A percentile compares a stretch with the other conserved stretches of the same genome.
Evolutionary conservation across 2,113 vertebrate genomes (phyloP).

Genomic region (Istiophorus platypterus): DNA sequence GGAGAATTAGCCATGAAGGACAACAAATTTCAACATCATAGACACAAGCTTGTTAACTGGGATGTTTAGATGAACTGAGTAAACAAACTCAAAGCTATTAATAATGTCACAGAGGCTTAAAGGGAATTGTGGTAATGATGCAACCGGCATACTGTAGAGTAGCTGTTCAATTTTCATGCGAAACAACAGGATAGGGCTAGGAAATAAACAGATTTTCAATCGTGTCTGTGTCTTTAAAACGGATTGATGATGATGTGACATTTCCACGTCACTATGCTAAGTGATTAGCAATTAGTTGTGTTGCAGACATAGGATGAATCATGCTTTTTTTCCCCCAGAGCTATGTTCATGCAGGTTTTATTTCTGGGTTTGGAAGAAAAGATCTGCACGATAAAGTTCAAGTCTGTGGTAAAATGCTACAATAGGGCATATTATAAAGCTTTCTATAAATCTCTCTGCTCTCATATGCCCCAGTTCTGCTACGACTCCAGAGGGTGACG

Average conservation of each 20-base stretch:
- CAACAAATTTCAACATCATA: slow-evolving; percentile 71
- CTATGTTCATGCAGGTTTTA: slow-evolving; percentile 30
- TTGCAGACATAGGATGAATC: slow-evolving; percentile 45
- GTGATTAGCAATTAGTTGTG: slow-evolving; percentile 50
- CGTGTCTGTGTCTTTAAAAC: slow-evolving; percentile 44
- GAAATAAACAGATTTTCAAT: slow-evolving; percentile 44
- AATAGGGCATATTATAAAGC: slow-evolving; percentile 25
- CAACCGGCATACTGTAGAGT: slow-evolving; percentile 28
- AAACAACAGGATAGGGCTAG: slow-evolving; percentile 28
- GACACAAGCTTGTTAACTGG: slow-evolving; percentile 65
- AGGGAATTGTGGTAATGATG: slow-evolving; percentile 61
- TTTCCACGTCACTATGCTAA: slow-evolving; percentile 53
- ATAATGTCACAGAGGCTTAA: slow-evolving; percentile 61
- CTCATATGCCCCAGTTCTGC: slow-evolving; percentile 17
- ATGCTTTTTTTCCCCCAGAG: not conserved
- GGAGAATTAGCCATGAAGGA: slow-evolving; percentile 74
- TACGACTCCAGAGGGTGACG: slow-evolving; percentile 34
- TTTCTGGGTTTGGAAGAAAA: slow-evolving; percentile 22
- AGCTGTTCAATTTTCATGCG: slow-evolving; percentile 31
- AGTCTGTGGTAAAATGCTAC: slow-evolving; percentile 34
- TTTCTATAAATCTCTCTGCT: slow-evolving; percentile 30
- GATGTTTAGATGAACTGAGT: slow-evolving; percentile 70
- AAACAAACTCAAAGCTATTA: slow-evolving; percentile 67
- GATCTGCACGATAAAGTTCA: slow-evolving; percentile 32
- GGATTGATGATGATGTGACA: slow-evolving; percentile 55